Base-by-base conservation (phyloP, 1,140 invertebrate species). In the Riptortus pedestris region DNA sequence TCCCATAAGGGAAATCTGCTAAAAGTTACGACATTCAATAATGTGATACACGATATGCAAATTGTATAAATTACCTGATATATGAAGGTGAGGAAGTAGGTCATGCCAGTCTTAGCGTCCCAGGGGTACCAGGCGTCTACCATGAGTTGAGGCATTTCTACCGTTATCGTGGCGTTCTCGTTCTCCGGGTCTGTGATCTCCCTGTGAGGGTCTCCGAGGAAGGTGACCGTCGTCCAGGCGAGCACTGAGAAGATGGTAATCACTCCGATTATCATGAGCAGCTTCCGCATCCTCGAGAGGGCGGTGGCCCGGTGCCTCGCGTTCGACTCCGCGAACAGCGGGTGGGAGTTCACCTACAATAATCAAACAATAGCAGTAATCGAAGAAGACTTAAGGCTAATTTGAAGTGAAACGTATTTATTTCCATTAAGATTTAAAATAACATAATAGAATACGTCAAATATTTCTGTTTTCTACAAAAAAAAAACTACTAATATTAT, bases 291-390 rank as follows among this genome's bases (percentile, higher is more conserved):
- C 73, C 88, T 88, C n/a, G 81, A 82, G 22, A 91, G 69, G 0
- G 87, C 79, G 20, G 85, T 79, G 5, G 85, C 80, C 70, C 88
- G 86, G 73, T 87, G 88, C 16, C 80, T 72, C 0, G 84, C 85
- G 70, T 90, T 85, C 1, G 87, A 90, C 71, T 91, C 87, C n/a
- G 85, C 82, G 70, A 91, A 91, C 18, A 91, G 70, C 0, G 88
- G 87, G 77, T 91, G 88, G 48, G 84, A 83, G 71, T 90, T 90
- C 0, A 84, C 81, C 74, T 70, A 43, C 27, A 52, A 48, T 24
- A 55, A 55, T n/a, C n/a, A n/a, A n/a, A n/a, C n/a, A n/a, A n/a
- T n/a, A n/a, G n/a, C n/a, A n/a, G n/a, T n/a, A n/a, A n/a, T n/a
- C n/a, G n/a, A n/a, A n/a, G n/a, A n/a, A n/a, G n/a, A n/a, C n/a